A percentile compares a stretch with the other conserved stretches of the same genome.
Conservation (phyloP, 1,140 invertebrate genomes). For the Phymorhynchus buccinoides region DNA sequence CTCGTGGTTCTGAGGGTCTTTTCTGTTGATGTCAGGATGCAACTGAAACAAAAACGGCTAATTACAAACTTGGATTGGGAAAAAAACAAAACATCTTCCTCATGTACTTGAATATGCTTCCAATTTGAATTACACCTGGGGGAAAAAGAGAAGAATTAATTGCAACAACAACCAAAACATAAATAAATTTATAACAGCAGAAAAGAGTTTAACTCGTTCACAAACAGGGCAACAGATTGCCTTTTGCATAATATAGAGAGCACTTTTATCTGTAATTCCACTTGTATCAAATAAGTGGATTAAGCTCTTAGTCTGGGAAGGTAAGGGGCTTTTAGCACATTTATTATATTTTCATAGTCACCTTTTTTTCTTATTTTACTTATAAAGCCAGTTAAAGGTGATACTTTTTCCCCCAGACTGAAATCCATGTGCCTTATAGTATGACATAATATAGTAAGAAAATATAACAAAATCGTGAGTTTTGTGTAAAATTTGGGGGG, state of each 20-base stretch:
- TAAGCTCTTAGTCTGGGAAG: no score
- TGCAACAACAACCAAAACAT: not conserved
- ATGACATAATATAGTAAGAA: not conserved
- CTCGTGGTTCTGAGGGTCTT: conserved; percentile 73
- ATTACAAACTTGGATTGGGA: not conserved
- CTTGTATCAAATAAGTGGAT: no score
- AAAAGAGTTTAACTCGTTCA: no score
- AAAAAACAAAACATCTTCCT: not conserved
- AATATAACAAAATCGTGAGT: no score
- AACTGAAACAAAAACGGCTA: conserved; percentile 67
- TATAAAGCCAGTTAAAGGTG: not conserved
- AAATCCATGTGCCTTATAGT: not conserved
- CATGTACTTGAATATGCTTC: not conserved
- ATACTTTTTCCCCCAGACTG: not conserved
- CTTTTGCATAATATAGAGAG: no score
- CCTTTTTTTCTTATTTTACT: not conserved
- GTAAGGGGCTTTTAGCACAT: no score
- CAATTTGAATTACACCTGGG: not conserved
- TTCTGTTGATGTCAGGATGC: conserved; percentile 79
- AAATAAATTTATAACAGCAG: not conserved
- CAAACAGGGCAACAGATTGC: no score
- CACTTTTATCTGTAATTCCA: no score
- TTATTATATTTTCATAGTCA: not conserved
- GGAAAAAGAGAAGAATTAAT: not conserved
- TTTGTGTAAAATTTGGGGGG: no score